A percentile compares a stretch with the other conserved stretches of the same genome.
Evolutionary conservation across 30 jellyfish, hydroid and myxozoan genomes (phyloP).

Genomic region (Cassiopea andromeda): DNA sequence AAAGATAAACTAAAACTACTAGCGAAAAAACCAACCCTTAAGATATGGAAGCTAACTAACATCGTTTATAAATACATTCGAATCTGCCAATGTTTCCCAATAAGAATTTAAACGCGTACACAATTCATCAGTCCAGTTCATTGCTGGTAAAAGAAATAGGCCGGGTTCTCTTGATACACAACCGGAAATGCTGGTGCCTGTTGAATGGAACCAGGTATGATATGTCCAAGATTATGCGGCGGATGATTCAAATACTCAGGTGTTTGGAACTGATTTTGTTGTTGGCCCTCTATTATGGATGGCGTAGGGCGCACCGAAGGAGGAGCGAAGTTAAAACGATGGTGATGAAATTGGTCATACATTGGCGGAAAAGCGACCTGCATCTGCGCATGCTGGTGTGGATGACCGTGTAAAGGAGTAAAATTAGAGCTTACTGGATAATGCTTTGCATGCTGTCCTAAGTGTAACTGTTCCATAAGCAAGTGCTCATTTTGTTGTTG

Average conservation of each 20-base stretch:
- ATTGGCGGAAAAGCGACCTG: slow-evolving; percentile 69
- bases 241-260: slow-evolving; percentile 50
- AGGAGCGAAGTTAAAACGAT: slow-evolving; percentile 44
- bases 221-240: slow-evolving; percentile 56
- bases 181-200: slow-evolving; percentile 73
- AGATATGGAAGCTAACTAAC: background rate
- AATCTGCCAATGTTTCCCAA: slow-evolving; percentile 4
- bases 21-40: background rate
- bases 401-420: slow-evolving; percentile 63
- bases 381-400: slow-evolving; percentile 66
- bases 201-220: slow-evolving; percentile 54
- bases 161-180: slow-evolving; percentile 70
- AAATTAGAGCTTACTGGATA: slow-evolving; percentile 15
- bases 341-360: slow-evolving; percentile 63
- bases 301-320: slow-evolving; percentile 60
- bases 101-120: slow-evolving; percentile 17
- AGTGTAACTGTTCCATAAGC: slow-evolving; percentile 37
- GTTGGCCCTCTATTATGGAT: slow-evolving; percentile 33
- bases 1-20: too few species aligned
- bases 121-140: slow-evolving; percentile 21
- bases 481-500: slow-evolving; percentile 60
- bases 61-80: background rate
- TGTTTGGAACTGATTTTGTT: slow-evolving; percentile 59
- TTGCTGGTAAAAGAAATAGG: slow-evolving; percentile 70
- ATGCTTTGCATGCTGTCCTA: slow-evolving; percentile 45